These are phyloP conservation scores for Brachirus orientalis DNA, from an alignment of 2,113 vertebrate species.

Conservation along the genomic window DNA sequence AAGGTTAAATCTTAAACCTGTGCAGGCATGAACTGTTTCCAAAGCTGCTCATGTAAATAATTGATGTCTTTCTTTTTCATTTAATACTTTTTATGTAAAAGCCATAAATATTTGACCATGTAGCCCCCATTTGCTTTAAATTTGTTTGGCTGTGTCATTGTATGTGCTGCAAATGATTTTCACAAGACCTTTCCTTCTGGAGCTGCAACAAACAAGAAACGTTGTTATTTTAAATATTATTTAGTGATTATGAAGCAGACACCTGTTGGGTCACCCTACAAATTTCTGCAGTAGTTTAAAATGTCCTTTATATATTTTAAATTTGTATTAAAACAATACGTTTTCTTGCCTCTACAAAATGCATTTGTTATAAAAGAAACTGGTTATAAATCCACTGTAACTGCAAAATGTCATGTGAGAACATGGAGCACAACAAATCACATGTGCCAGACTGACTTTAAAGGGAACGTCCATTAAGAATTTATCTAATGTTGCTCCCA, in stretches of 20 bases:
- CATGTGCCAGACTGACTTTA: slow-evolving; percentile 7
- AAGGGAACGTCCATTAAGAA: slow-evolving; percentile 45
- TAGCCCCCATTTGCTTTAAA: slow-evolving; percentile 24
- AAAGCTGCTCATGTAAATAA: slow-evolving; percentile 59
- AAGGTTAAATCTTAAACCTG: neutral
- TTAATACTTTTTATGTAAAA: slow-evolving; percentile 35
- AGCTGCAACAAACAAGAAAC: no score
- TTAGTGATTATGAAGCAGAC: neutral
- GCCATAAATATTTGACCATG: slow-evolving; percentile 59
- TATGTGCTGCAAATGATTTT: no score
- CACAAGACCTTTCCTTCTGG: no score
- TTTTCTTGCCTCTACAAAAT: neutral
- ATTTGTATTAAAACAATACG: no score
- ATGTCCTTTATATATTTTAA: no score
- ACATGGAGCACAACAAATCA: slow-evolving; percentile 18
- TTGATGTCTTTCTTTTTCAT: slow-evolving; percentile 48
- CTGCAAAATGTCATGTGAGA: slow-evolving; percentile 10
- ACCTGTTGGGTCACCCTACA: neutral
- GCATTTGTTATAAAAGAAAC: neutral
- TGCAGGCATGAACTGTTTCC: slow-evolving; percentile 7
- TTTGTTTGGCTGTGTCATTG: neutral
- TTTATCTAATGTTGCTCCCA: slow-evolving; percentile 24
- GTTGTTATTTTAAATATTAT: slow-evolving; percentile 9
- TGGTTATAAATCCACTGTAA: slow-evolving; percentile 1
- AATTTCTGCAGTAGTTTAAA: neutral